Conservation (phyloP, 2,888 invertebrate species). For the Epinotia ramella region DNA sequence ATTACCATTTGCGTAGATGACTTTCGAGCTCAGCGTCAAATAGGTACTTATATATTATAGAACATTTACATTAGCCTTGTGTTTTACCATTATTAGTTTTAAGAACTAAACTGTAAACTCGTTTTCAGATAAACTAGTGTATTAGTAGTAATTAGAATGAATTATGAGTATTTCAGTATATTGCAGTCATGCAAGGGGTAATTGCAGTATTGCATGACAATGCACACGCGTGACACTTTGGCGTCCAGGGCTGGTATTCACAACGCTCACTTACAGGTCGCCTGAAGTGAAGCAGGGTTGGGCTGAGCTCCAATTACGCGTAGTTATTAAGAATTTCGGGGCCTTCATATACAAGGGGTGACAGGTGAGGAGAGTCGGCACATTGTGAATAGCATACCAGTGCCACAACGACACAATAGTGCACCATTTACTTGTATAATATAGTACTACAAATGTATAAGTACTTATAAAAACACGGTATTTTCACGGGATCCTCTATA, state of each 20-base stretch:
- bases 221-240: slow-evolving; percentile 60
- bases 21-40: not conserved
- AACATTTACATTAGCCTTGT: not conserved
- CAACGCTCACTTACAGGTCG: not conserved
- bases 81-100: slow-evolving; percentile 5
- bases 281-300: not conserved
- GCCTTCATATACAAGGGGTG: not conserved
- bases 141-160: slow-evolving; percentile 39
- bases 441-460: not conserved
- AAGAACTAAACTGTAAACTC: slow-evolving; percentile 6
- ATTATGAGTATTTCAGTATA: slow-evolving; percentile 38
- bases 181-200: slow-evolving; percentile 55
- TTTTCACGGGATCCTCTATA: not conserved
- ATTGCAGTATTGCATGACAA: slow-evolving; percentile 69
- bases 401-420: slow-evolving; percentile 28
- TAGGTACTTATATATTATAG: not conserved
- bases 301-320: not conserved
- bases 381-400: not conserved
- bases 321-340: not conserved
- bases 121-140: slow-evolving; percentile 21
- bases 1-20: not conserved
- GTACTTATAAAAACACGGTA: not conserved
- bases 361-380: not conserved
- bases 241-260: slow-evolving; percentile 53
- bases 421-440: slow-evolving; percentile 23